Conservation (phyloP, 2,888 invertebrate genomes). For the Polia nebulosa region DNA sequence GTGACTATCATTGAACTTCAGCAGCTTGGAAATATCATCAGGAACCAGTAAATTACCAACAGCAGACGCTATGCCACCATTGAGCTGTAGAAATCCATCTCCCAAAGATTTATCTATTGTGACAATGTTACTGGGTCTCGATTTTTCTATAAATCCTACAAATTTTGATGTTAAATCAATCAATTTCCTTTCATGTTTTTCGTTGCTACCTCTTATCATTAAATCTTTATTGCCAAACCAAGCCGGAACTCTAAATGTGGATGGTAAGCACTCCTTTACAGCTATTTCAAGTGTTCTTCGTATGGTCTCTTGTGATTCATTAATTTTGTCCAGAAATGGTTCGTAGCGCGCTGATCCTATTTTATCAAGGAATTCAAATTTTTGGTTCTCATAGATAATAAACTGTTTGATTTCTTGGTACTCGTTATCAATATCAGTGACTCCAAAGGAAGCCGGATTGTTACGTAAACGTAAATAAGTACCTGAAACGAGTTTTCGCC, state of each 20-base stretch:
- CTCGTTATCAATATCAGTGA: background rate
- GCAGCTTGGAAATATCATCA: background rate
- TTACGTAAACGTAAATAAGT: no score
- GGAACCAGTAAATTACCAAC: slow-evolving; percentile 42
- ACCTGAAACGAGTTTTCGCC: no score
- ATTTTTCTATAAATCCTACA: slow-evolving; percentile 1
- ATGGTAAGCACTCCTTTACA: slow-evolving; percentile 18
- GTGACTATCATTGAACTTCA: slow-evolving; percentile 24
- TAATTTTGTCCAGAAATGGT: slow-evolving; percentile 8
- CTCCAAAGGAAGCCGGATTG: no score
- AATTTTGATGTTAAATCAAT: slow-evolving; percentile 13
- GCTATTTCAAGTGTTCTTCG: slow-evolving; percentile 21
- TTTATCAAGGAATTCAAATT: slow-evolving; percentile 26
- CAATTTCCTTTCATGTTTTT: slow-evolving; percentile 26
- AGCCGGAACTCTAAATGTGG: slow-evolving; percentile 39
- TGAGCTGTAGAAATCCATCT: no score
- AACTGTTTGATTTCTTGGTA: background rate
- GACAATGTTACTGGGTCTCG: slow-evolving; percentile 2
- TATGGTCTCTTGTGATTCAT: slow-evolving; percentile 11
- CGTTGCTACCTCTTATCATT: slow-evolving; percentile 20
- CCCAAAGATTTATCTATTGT: slow-evolving; percentile 26
- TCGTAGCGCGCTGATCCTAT: background rate
- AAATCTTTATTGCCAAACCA: slow-evolving; percentile 53
- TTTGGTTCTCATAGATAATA: slow-evolving; percentile 14
- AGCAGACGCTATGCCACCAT: slow-evolving; percentile 35